These are phyloP conservation scores for Cyprinella venusta DNA, from an alignment of 2,797 vertebrate genomes.

Conservation along the genomic window DNA sequence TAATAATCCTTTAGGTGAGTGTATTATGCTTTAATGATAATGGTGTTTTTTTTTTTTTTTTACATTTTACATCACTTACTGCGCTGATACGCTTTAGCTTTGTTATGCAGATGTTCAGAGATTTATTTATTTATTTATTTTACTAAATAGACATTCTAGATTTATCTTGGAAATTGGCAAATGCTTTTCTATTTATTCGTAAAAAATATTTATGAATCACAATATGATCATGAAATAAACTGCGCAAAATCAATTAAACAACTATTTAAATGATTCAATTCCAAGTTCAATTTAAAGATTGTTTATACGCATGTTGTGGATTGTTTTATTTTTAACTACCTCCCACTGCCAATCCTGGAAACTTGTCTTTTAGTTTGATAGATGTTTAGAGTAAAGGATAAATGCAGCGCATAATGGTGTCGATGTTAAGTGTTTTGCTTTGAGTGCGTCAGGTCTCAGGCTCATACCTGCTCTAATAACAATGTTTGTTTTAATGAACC, in stretches of 20 bases:
- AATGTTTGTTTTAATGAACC: conserved; percentile 3
- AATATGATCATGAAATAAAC: not conserved
- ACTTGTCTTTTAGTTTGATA: not conserved
- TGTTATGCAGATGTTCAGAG: not conserved
- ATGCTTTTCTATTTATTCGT: not conserved
- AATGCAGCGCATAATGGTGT: not conserved
- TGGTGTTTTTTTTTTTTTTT: too few relatives aligned
- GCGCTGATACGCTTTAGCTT: not conserved
- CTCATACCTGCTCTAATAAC: conserved; percentile 7
- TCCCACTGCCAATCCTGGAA: not conserved
- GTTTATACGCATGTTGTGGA: not conserved
- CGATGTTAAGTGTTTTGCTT: not conserved
- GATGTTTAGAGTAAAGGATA: not conserved
- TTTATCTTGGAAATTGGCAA: too few relatives aligned
- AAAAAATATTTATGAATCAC: not conserved
- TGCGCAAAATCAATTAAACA: not conserved
- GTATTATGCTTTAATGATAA: not conserved
- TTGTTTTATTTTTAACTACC: not conserved
- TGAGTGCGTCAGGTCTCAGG: not conserved
- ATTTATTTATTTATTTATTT: too few relatives aligned
- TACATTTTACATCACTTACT: not conserved
- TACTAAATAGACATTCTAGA: too few relatives aligned
- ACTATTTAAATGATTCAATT: not conserved
- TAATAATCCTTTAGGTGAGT: too few relatives aligned
- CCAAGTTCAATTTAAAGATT: not conserved